Evolutionary conservation across 92 coral and sea anemone species (phyloP).

Genomic region (Blastomussa wellsi): DNA sequence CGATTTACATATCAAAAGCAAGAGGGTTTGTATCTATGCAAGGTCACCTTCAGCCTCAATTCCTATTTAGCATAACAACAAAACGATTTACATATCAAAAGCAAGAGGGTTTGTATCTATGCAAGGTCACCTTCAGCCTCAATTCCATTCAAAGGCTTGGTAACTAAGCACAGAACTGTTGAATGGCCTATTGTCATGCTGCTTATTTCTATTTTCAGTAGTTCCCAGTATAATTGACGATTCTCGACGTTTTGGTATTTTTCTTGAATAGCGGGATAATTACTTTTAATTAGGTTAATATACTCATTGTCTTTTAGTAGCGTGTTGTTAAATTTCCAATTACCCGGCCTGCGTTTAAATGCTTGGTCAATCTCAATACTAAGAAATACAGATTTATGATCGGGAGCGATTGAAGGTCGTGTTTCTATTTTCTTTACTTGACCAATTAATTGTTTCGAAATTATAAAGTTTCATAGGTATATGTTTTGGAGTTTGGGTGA

Average conservation of each 20-base stretch:
- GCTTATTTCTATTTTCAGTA: too few relatives aligned
- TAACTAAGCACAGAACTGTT: too few relatives aligned
- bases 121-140: too few relatives aligned
- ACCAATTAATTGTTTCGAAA: not conserved
- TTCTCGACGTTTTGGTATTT: not conserved
- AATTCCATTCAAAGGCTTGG: too few relatives aligned
- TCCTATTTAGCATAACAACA: too few relatives aligned
- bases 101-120: too few relatives aligned
- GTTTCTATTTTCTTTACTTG: not conserved
- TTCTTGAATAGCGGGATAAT: not conserved
- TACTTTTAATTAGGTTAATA: not conserved
- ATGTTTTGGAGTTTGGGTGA: not conserved
- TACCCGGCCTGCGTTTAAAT: not conserved
- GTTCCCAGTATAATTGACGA: too few relatives aligned
- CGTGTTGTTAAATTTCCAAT: not conserved
- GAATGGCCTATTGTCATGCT: too few relatives aligned
- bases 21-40: too few relatives aligned
- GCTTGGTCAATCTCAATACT: not conserved
- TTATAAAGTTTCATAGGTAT: not conserved
- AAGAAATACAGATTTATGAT: conserved; percentile 4
- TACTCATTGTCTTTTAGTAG: not conserved
- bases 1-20: too few relatives aligned
- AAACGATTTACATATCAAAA: too few relatives aligned
- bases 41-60: too few relatives aligned
- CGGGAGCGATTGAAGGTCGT: not conserved